Base-by-base conservation (phyloP, 1,140 invertebrate species). In the Procambarus virginalis region DNA sequence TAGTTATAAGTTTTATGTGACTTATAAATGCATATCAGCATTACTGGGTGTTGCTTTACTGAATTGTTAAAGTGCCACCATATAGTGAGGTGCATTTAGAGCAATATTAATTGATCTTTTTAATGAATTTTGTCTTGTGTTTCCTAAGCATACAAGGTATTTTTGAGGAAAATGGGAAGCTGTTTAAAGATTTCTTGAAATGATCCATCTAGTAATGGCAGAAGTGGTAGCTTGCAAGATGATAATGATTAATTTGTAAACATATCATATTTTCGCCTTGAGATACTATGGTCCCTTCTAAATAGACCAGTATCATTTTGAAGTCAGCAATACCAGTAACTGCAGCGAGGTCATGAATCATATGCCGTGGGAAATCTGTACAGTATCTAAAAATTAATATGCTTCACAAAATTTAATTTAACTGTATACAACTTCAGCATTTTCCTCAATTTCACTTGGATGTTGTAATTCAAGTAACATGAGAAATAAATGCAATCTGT, bases 201-300 rank as follows among this genome's bases (percentile, higher is more conserved):
- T 55, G 55, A 58, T 34, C n/a, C 78, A 55, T 80, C 49, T 20
- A 73, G 68, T 73, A 34, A 34, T 73, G n/a, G 46, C 34, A 49
- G 45, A n/a, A 49, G 48, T 70, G 68, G 22, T 73, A 34, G 68
- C 34, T 73, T 14, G 34, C 2, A 82, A 34, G 17, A 82, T 9
- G 8, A 60, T 20, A 17, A 58, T 12, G 4, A 82, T 73, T 34
- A 51, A 14, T 75, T 55, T 20, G 8, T 51, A 58, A n/a, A 83
- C 86, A 89, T 89, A 89, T 89, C 86, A 82, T 49, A 88, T 76
- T 48, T 55, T 64, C 83, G 80, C 79, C 80, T 89, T 89, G 86
- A 89, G 49, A 82, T 89, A 45, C 79, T 89, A 80, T 83, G 70
- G 51, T 77, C 10, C 17, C 34, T 46, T 55, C 22, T 22, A 46